phyloP scores from a whole-genome alignment of 2,797 vertebrate genomes.

The Premnoplex brunnescens region DNA sequence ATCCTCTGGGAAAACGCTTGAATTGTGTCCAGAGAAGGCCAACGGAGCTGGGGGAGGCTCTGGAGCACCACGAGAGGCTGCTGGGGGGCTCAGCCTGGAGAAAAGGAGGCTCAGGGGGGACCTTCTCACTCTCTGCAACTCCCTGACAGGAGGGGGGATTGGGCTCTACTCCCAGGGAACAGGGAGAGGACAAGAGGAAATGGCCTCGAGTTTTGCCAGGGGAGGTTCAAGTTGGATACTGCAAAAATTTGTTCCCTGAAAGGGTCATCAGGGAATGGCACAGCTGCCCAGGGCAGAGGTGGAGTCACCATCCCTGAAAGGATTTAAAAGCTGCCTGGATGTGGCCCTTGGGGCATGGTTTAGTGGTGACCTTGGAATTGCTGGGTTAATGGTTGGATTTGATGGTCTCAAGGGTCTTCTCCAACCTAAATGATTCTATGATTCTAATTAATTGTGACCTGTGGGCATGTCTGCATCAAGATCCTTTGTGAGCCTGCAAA shows the following conservation, averaged over 20 bases:
- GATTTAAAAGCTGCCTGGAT: background rate
- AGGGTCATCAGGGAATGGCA: background rate
- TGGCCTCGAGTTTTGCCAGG: background rate
- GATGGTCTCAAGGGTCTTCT: background rate
- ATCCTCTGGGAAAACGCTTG: rapidly evolving
- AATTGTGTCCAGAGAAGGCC: background rate
- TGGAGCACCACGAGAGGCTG: background rate
- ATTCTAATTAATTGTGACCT: background rate
- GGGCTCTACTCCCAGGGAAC: background rate
- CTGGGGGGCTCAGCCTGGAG: background rate
- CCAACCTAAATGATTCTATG: background rate
- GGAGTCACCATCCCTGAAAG: background rate
- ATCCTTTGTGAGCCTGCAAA: background rate
- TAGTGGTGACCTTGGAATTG: background rate
- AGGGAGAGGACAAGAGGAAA: background rate
- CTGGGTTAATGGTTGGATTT: background rate
- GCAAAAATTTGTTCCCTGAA: background rate
- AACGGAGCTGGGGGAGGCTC: background rate
- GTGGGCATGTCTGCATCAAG: background rate
- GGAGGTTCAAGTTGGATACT: background rate
- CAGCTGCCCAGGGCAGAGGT: background rate
- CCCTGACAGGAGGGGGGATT: background rate
- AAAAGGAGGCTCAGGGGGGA: background rate
- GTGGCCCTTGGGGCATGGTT: background rate
- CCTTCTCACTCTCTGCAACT: background rate